Evolutionary conservation across 1,140 invertebrate species (phyloP).

Genomic region (Adoxophyes honmai): DNA sequence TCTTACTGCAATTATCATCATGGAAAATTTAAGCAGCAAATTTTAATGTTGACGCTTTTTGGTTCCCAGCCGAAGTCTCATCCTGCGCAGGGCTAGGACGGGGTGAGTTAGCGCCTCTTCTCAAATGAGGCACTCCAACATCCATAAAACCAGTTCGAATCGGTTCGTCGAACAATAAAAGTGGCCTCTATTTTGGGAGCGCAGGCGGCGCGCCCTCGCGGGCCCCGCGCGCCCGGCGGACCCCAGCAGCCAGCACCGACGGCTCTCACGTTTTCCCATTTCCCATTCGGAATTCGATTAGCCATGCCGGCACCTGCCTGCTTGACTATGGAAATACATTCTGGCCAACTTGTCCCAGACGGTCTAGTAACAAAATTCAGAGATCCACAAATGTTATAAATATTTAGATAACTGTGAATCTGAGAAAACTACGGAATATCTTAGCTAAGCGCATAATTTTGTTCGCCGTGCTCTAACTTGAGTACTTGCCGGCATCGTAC

Average conservation of each 20-base stretch:
- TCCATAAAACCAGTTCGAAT: conserved; percentile 58
- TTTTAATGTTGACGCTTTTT: neutral
- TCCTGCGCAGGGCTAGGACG: neutral
- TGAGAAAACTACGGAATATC: neutral
- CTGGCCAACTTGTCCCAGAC: conserved; percentile 2
- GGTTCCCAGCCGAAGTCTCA: neutral
- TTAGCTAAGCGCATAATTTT: too few relatives aligned
- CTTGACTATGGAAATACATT: conserved; percentile 3
- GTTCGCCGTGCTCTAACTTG: too few relatives aligned
- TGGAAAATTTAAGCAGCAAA: too few relatives aligned
- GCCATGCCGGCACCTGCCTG: conserved; percentile 1
- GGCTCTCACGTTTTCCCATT: conserved; percentile 15
- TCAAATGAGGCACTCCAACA: conserved; percentile 38
- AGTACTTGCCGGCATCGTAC: too few relatives aligned
- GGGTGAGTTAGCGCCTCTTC: conserved; percentile 32
- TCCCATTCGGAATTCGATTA: neutral
- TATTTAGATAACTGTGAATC: neutral
- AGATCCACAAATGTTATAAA: neutral
- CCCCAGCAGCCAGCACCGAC: conserved; percentile 16
- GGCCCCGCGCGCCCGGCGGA: conserved; percentile 23
- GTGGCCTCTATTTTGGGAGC: conserved; percentile 60
- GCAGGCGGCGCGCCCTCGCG: conserved; percentile 47
- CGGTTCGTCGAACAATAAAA: conserved; percentile 55
- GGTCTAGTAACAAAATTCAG: neutral
- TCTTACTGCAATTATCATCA: too few relatives aligned